Percentiles rank a stretch among this genome's conserved stretches.
Conservation (phyloP, 2,888 invertebrate genomes). For the Acronicta leporina region DNA sequence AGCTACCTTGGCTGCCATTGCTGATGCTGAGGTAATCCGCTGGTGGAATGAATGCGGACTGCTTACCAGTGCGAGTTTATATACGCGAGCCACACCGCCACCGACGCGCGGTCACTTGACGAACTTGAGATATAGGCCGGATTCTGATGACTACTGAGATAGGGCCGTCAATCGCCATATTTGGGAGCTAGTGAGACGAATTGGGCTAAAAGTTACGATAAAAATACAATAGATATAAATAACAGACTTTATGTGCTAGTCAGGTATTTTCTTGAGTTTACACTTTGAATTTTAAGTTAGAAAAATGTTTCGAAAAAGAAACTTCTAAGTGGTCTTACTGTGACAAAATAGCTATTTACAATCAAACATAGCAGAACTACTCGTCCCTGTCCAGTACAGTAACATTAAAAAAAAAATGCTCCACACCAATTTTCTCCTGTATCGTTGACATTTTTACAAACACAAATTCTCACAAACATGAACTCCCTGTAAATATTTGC, state of each 20-base stretch:
- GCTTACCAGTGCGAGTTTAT: slow-evolving; percentile 61
- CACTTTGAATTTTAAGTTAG: not conserved
- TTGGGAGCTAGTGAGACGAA: slow-evolving; percentile 10
- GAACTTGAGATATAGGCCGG: slow-evolving; percentile 60
- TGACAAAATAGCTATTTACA: too few relatives aligned
- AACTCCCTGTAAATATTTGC: too few relatives aligned
- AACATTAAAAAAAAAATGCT: too few relatives aligned
- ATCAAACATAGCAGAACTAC: too few relatives aligned
- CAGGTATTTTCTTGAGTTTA: not conserved
- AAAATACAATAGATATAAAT: slow-evolving; percentile 15
- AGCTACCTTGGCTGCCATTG: slow-evolving; percentile 80
- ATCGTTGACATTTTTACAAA: too few relatives aligned
- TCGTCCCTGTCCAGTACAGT: too few relatives aligned
- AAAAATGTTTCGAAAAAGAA: not conserved
- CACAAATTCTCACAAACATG: too few relatives aligned
- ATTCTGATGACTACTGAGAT: slow-evolving; percentile 25
- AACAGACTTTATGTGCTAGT: not conserved
- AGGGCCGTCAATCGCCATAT: slow-evolving; percentile 47
- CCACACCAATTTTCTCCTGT: too few relatives aligned
- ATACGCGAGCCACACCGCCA: slow-evolving; percentile 54
- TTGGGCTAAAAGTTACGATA: slow-evolving; percentile 22
- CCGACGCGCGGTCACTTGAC: slow-evolving; percentile 52
- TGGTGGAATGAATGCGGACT: slow-evolving; percentile 68
- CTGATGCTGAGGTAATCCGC: slow-evolving; percentile 66
- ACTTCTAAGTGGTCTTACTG: not conserved